Evolutionary conservation across 2,113 vertebrate genomes (phyloP), one percentile per base, ranked within the genome.

Genomic region (Cyphomyrus discorhynchus): DNA sequence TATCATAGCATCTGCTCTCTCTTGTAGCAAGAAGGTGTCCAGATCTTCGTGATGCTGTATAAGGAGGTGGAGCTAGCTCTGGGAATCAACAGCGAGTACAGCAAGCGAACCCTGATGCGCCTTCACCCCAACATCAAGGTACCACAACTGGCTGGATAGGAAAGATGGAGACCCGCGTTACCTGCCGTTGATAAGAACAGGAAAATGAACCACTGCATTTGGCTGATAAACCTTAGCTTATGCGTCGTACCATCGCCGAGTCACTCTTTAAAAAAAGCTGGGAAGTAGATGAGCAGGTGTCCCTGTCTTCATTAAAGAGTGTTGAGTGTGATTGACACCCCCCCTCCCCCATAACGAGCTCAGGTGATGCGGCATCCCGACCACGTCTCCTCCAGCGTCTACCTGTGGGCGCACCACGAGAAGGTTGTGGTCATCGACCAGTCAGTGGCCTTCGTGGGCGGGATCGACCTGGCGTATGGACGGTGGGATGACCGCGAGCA

Each of bases 321-420:
- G 21, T 42, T 15, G 31, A 6, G 49, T 39, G 74, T 42, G n/a
- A 74, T 74, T 74, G 74, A 19, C 62, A 3, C 35, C 35, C 27
- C 7, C 31, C 11, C n/a, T 27, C 8, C 84, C 1, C 15, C 15
- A 5, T 11, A 31, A 15, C 11, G 13, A 35, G n/a, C 47, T 35
- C 89, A 99, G 98, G 98, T 99, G 93, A 99, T 99, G 97, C 96
- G 98, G 24, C 97, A 99, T 89, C 98, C 98, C 0, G 98, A 99
- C 92, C 98, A 99, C 0, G 97, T 99, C 49, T 99, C 98, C 0
- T 99, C 98, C 88, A 96, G 94, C 0, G 97, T 99, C 19, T 98
- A 98, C 88, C 95, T 99, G 74, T 99, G 98, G 98, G 98, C 98
- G 42, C 98, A 99, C 90, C 98, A 99, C 0, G 98, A 99, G 95